phyloP scores from a whole-genome alignment of 2,113 vertebrate species.

The Lagopus leucura region DNA sequence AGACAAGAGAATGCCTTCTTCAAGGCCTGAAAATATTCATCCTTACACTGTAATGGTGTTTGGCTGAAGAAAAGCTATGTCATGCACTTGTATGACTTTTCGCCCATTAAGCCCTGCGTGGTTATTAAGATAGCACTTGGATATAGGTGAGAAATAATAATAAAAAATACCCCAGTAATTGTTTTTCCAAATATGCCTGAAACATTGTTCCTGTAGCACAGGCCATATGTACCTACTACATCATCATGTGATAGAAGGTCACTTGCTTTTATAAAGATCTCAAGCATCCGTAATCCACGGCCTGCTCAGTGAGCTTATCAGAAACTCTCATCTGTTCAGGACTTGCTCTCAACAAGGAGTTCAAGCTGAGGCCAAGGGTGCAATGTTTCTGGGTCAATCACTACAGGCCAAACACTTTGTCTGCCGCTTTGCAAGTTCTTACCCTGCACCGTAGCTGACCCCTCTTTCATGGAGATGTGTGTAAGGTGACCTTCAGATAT shows the following conservation, averaged over 20 bases:
- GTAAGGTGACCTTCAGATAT: neutral
- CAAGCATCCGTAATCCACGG: neutral
- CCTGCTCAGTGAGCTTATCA: neutral
- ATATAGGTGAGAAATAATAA: neutral
- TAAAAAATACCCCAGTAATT: neutral
- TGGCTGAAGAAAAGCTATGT: neutral
- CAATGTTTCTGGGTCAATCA: neutral
- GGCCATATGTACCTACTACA: neutral
- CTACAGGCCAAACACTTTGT: neutral
- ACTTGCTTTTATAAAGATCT: neutral
- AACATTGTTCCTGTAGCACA: neutral
- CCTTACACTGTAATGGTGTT: neutral
- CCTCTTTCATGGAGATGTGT: neutral
- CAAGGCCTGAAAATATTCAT: neutral
- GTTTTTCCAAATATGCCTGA: neutral
- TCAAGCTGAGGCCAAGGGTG: neutral
- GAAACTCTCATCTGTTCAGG: neutral
- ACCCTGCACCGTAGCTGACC: rapidly evolving
- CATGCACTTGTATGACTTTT: neutral
- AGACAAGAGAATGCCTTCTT: neutral
- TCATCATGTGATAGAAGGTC: neutral
- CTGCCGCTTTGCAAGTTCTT: neutral
- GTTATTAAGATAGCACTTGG: neutral
- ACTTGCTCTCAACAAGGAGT: neutral
- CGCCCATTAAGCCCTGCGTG: neutral